phyloP scores from a whole-genome alignment of 2,797 vertebrate genomes.

The Labeo calbasu region DNA sequence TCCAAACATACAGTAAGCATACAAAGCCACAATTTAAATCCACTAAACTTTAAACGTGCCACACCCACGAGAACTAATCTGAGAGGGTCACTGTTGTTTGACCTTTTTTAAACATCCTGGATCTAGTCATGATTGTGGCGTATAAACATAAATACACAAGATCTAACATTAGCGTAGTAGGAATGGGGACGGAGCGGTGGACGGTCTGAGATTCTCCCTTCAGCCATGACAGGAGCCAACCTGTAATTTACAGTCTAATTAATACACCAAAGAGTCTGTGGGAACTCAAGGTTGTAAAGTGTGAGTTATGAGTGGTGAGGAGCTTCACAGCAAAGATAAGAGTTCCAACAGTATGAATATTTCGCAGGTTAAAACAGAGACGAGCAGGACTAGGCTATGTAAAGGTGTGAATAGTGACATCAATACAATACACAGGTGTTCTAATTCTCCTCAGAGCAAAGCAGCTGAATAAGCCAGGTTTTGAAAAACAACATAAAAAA shows the following conservation, averaged over 20 bases:
- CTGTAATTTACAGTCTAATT: slow-evolving; percentile 65
- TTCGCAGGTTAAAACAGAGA: slow-evolving; percentile 77
- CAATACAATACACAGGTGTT: slow-evolving; percentile 21
- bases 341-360: slow-evolving; percentile 78
- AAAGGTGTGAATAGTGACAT: slow-evolving; percentile 66
- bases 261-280: slow-evolving; percentile 54
- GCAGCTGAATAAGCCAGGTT: background rate
- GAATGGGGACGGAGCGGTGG: slow-evolving; percentile 41
- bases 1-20: background rate
- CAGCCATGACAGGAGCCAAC: slow-evolving; percentile 45
- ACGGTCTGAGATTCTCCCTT: slow-evolving; percentile 43
- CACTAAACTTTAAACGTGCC: slow-evolving; percentile 30
- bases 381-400: slow-evolving; percentile 60
- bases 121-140: slow-evolving; percentile 49
- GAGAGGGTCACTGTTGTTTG: slow-evolving; percentile 53
- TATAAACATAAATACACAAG: slow-evolving; percentile 57
- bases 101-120: slow-evolving; percentile 58
- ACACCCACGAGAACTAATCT: slow-evolving; percentile 38
- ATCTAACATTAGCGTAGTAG: slow-evolving; percentile 52
- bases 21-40: slow-evolving; percentile 45
- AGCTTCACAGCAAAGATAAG: slow-evolving; percentile 72
- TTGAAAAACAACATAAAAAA: background rate
- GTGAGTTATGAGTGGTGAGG: slow-evolving; percentile 64
- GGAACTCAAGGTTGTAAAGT: slow-evolving; percentile 61
- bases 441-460: background rate